Base-by-base conservation (phyloP, 2,888 invertebrate species). In the Thelaira solivaga region DNA sequence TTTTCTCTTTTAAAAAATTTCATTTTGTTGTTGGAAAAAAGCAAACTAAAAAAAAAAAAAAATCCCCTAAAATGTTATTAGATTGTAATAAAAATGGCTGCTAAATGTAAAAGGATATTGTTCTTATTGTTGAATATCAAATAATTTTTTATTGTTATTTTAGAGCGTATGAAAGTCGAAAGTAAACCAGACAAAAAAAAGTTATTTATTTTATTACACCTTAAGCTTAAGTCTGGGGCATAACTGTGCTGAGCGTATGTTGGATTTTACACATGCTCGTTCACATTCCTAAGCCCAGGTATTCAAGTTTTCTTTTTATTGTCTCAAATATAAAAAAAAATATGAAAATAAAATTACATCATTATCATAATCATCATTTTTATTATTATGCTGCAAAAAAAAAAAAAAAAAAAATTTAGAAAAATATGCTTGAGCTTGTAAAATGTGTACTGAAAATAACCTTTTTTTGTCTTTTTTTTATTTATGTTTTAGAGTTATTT, bases 91-190 rank as follows among this genome's bases (percentile, higher is more conserved):
- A 78, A n/a, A 78, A 78, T 59, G 73, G 77, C 64, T 73, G 59
- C 57, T 69, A 73, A 73, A 78, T 78, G 73, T 31, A 69, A 78
- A 69, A 73, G 73, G 77, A 73, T 78, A 78, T 73, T 78, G 68
- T 78, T 78, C 73, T 72, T 78, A 69, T 69, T 69, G 39, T 61
- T 36, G 43, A 73, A 78, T 78, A 69, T 78, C 77, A 69, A 68
- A 78, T 78, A 59, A 73, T 78, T 78, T 62, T 78, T 78, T 78
- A 78, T 78, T 79, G 61, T 79, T 47, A 76, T 74, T 67, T 71
- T 36, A 65, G 34, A 41, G n/a, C 13, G 49, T 7, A 11, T 39
- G 41, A 8, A 45, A 36, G 18, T 41, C 24, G n/a, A 29, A 1
- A 18, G 29, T 7, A 26, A 36, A 57, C n/a, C n/a, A n/a, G n/a